A percentile compares a stretch with the other conserved stretches of the same genome.
Evolutionary conservation across 2,888 invertebrate species (phyloP).

Genomic region (Lymantria monacha): DNA sequence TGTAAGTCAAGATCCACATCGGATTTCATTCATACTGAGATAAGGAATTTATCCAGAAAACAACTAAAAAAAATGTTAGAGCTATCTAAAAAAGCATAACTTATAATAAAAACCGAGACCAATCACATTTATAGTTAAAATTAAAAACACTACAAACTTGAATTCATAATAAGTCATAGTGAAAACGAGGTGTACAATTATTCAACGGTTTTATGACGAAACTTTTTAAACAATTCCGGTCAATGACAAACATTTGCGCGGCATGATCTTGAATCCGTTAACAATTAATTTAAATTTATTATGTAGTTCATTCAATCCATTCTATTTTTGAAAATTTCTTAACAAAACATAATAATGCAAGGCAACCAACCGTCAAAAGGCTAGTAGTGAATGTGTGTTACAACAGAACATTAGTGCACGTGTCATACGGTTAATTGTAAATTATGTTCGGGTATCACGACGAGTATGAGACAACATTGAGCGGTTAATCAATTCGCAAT

Average conservation of each 20-base stretch:
- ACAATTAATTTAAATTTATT: neutral
- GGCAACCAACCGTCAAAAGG: slow-evolving; percentile 7
- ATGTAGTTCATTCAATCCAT: neutral
- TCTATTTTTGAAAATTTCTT: slow-evolving; percentile 7
- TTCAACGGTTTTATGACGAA: neutral
- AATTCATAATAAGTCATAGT: slow-evolving; percentile 1
- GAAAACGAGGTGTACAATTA: slow-evolving; percentile 6
- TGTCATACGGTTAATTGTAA: slow-evolving; percentile 21
- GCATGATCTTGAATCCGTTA: slow-evolving; percentile 6
- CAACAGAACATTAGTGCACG: slow-evolving; percentile 21
- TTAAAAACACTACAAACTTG: neutral
- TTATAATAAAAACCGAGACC: neutral
- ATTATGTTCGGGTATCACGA: slow-evolving; percentile 19
- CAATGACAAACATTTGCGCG: slow-evolving; percentile 14
- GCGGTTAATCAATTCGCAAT: slow-evolving; percentile 27
- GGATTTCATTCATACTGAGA: no score
- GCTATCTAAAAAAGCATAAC: no score
- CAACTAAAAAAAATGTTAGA: no score
- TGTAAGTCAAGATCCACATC: no score
- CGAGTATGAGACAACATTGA: slow-evolving; percentile 16
- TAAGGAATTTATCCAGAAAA: no score
- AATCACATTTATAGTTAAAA: neutral
- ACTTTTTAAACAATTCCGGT: slow-evolving; percentile 10
- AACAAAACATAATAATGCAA: neutral
- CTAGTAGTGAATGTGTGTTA: neutral